Evolutionary conservation across 2,888 invertebrate species (phyloP).

Genomic region (Pharmacophagus antenor): DNA sequence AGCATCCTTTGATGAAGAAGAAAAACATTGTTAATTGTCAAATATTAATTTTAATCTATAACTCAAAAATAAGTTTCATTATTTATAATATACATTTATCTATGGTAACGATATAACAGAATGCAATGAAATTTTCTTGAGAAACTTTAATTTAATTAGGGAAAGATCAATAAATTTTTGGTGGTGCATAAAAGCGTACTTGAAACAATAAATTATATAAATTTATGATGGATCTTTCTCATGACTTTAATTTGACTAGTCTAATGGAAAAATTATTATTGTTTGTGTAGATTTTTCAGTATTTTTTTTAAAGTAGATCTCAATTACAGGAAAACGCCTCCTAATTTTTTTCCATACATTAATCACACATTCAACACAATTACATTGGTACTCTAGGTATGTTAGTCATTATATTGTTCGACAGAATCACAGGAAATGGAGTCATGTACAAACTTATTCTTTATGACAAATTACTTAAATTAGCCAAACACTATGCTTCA

Average conservation of each 20-base stretch:
- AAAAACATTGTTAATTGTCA: constrained; percentile 27
- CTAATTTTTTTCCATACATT: constrained; percentile 11
- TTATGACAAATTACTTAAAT: constrained; percentile 35
- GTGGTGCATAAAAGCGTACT: constrained; percentile 34
- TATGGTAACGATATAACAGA: constrained; percentile 72
- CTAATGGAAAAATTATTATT: constrained; percentile 55
- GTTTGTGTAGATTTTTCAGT: constrained; percentile 23
- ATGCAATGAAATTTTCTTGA: constrained; percentile 39
- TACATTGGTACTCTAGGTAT: constrained; percentile 29
- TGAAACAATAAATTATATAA: constrained; percentile 71
- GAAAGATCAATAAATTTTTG: constrained; percentile 35
- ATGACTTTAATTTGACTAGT: constrained; percentile 76
- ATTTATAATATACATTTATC: constrained; percentile 59
- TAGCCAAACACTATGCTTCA: constrained; percentile 56
- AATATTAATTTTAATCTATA: constrained; percentile 27
- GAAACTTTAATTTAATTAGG: constrained; percentile 30
- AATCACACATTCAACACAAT: constrained; percentile 15
- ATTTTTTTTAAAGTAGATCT: background rate
- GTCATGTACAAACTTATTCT: constrained; percentile 56
- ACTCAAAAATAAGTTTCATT: constrained; percentile 39
- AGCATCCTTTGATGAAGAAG: constrained; percentile 13
- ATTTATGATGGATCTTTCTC: constrained; percentile 55
- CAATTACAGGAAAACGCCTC: constrained; percentile 31
- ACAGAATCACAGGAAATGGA: constrained; percentile 66
- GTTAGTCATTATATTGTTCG: constrained; percentile 49